A percentile compares a stretch with the other conserved stretches of the same genome.
Evolutionary conservation across 1,140 invertebrate species (phyloP).

Genomic region (Drosophila quadrilineata): DNA sequence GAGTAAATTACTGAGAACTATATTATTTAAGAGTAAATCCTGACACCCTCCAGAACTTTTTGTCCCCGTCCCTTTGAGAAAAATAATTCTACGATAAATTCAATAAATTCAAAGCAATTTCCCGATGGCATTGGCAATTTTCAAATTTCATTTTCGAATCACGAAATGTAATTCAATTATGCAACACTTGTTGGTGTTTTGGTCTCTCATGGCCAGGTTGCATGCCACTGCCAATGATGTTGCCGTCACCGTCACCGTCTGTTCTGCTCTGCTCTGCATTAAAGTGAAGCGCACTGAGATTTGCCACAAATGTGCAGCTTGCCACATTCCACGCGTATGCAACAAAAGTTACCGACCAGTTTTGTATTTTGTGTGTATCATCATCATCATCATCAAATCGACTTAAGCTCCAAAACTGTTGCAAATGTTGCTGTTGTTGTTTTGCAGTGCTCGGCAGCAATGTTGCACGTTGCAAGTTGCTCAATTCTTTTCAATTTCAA

Average conservation of each 20-base stretch:
- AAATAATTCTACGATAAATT: not conserved
- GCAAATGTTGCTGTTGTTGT: no score
- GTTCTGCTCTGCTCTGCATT: constrained; percentile 19
- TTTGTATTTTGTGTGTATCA: not conserved
- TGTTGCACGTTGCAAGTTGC: constrained; percentile 35
- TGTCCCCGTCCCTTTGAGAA: no score
- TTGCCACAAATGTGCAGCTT: not conserved
- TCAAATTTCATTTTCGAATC: not conserved
- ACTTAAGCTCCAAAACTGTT: no score
- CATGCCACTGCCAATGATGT: no score
- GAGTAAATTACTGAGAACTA: no score
- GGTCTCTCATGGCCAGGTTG: constrained; percentile 9
- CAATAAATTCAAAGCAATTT: no score
- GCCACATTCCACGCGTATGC: constrained; percentile 28
- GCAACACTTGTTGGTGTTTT: constrained; percentile 19
- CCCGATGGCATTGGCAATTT: not conserved
- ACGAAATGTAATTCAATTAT: constrained; percentile 17
- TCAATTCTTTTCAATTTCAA: constrained; percentile 61
- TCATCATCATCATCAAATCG: not conserved
- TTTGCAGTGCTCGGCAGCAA: no score
- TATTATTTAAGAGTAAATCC: no score
- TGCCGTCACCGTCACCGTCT: no score
- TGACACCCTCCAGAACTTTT: no score
- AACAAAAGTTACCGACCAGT: constrained; percentile 31
- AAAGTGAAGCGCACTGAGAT: constrained; percentile 1